Evolutionary conservation across 2,113 vertebrate species (phyloP), one percentile per base, ranked within the genome.

Genomic region (Dasypus novemcinctus): DNA sequence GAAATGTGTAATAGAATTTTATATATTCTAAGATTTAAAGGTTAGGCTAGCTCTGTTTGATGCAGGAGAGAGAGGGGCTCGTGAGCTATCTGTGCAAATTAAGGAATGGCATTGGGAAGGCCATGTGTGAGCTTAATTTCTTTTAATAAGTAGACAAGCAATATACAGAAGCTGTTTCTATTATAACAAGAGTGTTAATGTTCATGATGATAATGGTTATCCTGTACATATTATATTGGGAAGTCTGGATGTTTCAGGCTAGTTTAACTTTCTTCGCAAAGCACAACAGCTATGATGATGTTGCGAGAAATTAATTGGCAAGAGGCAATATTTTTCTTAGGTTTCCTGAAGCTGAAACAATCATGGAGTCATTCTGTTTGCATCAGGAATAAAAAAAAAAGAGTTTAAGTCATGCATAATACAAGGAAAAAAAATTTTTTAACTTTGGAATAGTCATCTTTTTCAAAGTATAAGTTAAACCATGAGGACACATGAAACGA

Each of bases 1-100:
- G 74, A 87, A 88, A 88, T 96, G 63, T 4, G 79, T 86, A 83
- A 93, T 21, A 63, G 31, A 68, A 83, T 90, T 68, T 86, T 87
- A 79, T 25, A 49, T 74, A 75, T 79, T 75, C 41, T 46, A 54
- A 92, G n/a, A 64, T 83, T 71, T 75, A 71, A 54, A 92, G 64
- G 49, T 86, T 63, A n/a, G 25, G 54, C n/a, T 21, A 63, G n/a
- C 36, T 92, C 31, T 82, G 13, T 91, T 71, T 84, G 64, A 64
- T 36, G 23, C 7, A 59, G 41, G 36, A 64, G 74, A 79, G 38
- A 27, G 72, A 79, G 84, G 14, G 23, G 33, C 10, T 43, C 21
- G 8, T 72, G 25, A 54, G 36, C 64, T 49, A 17, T 63, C 54
- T 91, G 38, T 68, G 59, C 46, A 75, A 31, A 23, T 52, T 59